Percentiles rank a stretch among this genome's conserved stretches.
Evolutionary conservation across 2,113 vertebrate species (phyloP).

Genomic region (Toxostoma redivivum): DNA sequence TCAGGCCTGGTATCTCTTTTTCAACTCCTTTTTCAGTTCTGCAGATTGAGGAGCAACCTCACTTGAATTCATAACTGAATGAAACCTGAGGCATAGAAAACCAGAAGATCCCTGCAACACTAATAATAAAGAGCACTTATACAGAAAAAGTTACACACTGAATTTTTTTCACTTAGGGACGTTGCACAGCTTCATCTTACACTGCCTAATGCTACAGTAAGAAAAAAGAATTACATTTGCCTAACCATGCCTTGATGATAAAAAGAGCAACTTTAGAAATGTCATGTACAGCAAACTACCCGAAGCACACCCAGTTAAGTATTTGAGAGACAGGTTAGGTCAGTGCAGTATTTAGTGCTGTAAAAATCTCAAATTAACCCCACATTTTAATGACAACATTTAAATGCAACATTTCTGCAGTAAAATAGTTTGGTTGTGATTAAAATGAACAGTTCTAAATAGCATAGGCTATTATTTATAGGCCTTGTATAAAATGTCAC

Average conservation of each 20-base stretch:
- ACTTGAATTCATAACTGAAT: neutral
- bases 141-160: neutral
- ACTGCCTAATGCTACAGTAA: neutral
- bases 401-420: neutral
- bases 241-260: rapidly evolving
- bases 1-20: neutral
- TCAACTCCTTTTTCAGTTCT: neutral
- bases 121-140: neutral
- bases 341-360: neutral
- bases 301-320: neutral
- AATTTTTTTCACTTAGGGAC: neutral
- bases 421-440: neutral
- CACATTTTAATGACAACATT: neutral
- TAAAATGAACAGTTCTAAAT: neutral
- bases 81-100: rapidly evolving
- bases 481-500: neutral
- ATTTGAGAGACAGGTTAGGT: neutral
- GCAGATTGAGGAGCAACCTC: neutral
- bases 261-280: neutral
- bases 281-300: neutral
- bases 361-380: neutral
- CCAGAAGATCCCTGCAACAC: neutral
- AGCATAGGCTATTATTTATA: neutral
- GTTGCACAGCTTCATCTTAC: neutral
- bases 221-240: neutral